Evolutionary conservation across 92 coral and sea anemone genomes (phyloP).

Genomic region (Palythoa caribaeorum): DNA sequence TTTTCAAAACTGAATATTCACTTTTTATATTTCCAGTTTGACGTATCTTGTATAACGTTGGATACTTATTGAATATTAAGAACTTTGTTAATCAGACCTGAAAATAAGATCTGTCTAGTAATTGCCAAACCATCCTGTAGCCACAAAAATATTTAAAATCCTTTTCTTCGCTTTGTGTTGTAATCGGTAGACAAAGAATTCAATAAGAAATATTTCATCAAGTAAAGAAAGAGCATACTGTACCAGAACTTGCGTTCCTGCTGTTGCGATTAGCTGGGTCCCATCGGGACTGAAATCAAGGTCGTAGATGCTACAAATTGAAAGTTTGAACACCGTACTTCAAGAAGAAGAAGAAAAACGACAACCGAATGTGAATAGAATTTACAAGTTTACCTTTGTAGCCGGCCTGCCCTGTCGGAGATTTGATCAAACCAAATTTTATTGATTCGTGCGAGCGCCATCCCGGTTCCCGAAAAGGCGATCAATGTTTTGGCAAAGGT

Average conservation of each 20-base stretch:
- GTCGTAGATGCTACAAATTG: constrained; percentile 83
- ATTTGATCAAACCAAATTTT: constrained; percentile 86
- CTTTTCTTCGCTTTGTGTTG: constrained; percentile 8
- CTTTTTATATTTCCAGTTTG: too few species aligned
- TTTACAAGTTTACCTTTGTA: constrained; percentile 72
- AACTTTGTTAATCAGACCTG: background rate
- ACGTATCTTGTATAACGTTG: too few species aligned
- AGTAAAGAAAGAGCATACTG: background rate
- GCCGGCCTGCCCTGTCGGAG: constrained; percentile 71
- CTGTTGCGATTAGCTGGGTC: constrained; percentile 77
- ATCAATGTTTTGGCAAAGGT: background rate
- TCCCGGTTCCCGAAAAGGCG: background rate
- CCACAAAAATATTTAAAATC: background rate
- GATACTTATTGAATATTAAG: background rate
- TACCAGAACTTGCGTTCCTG: constrained; percentile 94
- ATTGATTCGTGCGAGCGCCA: constrained; percentile 86
- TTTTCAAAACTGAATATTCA: too few species aligned
- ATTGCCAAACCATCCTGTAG: background rate
- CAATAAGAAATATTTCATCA: background rate
- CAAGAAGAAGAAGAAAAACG: background rate
- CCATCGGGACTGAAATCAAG: constrained; percentile 88
- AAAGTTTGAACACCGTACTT: background rate
- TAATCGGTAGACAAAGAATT: background rate
- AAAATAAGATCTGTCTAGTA: background rate
- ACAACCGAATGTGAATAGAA: background rate